phyloP scores from a whole-genome alignment of 1,140 invertebrate species.

The Drosophila triauraria region DNA sequence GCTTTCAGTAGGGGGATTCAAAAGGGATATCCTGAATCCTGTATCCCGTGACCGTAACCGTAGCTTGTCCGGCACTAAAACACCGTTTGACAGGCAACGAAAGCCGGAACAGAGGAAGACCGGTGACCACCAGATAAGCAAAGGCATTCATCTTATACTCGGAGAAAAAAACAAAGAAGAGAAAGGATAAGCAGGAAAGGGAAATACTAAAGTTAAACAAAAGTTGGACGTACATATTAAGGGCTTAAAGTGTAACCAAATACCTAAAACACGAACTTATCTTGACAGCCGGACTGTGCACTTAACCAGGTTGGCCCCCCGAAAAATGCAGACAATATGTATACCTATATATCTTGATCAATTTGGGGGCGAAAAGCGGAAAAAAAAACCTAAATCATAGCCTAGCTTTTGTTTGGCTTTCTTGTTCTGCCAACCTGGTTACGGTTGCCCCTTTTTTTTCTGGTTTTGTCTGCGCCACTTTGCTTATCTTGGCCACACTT shows the following conservation, averaged over 20 bases:
- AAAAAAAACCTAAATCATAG: constrained; percentile 52
- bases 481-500: constrained; percentile 76
- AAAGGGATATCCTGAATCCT: constrained; percentile 8
- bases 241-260: constrained; percentile 51
- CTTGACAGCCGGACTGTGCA: constrained; percentile 48
- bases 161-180: constrained; percentile 21
- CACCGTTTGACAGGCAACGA: constrained; percentile 73
- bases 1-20: constrained; percentile 44
- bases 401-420: constrained; percentile 50
- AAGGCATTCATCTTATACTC: constrained; percentile 76
- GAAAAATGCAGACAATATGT: constrained; percentile 11
- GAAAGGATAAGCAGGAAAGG: constrained; percentile 17
- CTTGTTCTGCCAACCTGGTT: constrained; percentile 24
- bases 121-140: constrained; percentile 70
- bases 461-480: constrained; percentile 57
- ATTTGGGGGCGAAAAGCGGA: constrained; percentile 27
- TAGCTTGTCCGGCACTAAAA: constrained; percentile 51
- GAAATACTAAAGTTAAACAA: constrained; percentile 54
- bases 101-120: constrained; percentile 51
- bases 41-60: neutral
- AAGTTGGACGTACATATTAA: constrained; percentile 52
- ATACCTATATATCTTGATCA: constrained; percentile 55
- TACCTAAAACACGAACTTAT: constrained; percentile 51
- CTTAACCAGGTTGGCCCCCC: constrained; percentile 42
- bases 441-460: constrained; percentile 12